Conservation (phyloP, 2,888 invertebrate species). For the Alcis repandata region DNA sequence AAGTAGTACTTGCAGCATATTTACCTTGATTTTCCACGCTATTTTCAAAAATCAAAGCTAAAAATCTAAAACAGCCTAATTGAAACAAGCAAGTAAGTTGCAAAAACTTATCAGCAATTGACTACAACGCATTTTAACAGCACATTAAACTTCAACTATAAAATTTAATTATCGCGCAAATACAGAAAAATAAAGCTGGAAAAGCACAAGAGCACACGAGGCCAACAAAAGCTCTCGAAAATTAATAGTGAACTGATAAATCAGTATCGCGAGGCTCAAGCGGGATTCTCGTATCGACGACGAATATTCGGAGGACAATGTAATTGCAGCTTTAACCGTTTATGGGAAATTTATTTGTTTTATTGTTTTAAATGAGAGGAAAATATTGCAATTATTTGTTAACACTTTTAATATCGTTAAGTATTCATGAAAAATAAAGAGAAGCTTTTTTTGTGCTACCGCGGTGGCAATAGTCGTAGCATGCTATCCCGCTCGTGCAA, state of each 20-base stretch:
- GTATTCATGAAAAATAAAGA: neutral
- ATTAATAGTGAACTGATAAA: constrained; percentile 19
- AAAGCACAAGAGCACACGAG: too few relatives aligned
- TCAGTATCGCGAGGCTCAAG: constrained; percentile 13
- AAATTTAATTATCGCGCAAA: neutral
- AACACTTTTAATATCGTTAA: neutral
- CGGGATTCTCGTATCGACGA: neutral
- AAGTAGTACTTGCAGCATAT: too few relatives aligned
- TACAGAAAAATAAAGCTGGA: constrained; percentile 9
- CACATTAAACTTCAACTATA: neutral
- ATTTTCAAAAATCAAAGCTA: too few relatives aligned
- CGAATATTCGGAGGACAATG: neutral
- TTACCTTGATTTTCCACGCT: too few relatives aligned
- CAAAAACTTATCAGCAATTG: neutral
- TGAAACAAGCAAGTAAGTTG: too few relatives aligned
- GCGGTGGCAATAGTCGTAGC: too few relatives aligned
- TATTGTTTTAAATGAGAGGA: neutral
- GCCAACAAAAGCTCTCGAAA: constrained; percentile 11
- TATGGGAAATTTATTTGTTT: neutral
- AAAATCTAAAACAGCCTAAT: too few relatives aligned
- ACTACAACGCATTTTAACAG: neutral
- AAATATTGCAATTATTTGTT: neutral
- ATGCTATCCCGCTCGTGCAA: too few relatives aligned
- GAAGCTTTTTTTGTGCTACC: too few relatives aligned
- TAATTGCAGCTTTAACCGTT: constrained; percentile 10